Percentiles rank a stretch among this genome's conserved stretches.
Conservation (phyloP, 2,113 vertebrate genomes). For the Mionectes macconnelli region DNA sequence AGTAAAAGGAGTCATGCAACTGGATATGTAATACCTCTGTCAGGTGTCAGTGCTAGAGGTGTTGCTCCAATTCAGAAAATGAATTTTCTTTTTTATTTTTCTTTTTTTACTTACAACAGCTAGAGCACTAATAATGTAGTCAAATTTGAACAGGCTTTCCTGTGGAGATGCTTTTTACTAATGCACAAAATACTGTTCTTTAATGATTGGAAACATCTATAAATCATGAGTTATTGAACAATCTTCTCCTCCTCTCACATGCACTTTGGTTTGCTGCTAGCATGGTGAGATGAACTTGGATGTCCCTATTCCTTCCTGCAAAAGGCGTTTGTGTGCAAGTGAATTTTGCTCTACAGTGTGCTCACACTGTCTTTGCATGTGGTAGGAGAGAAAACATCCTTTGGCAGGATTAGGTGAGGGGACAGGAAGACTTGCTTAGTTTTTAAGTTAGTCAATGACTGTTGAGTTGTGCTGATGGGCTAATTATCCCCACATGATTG, state of each 20-base stretch:
- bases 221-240: background rate
- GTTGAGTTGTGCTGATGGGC: background rate
- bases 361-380: background rate
- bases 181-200: background rate
- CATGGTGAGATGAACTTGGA: background rate
- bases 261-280: background rate
- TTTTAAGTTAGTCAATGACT: background rate
- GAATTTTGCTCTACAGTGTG: background rate
- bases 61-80: background rate
- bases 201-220: background rate
- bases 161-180: background rate
- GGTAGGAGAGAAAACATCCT: background rate
- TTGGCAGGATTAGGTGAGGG: background rate
- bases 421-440: background rate
- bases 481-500: background rate
- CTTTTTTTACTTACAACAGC: background rate
- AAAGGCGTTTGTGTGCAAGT: background rate
- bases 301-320: too few relatives aligned
- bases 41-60: background rate
- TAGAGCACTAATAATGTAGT: background rate
- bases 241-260: background rate
- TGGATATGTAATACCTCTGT: background rate
- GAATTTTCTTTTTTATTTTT: too few relatives aligned
- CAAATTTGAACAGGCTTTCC: background rate
- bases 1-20: background rate